Evolutionary conservation across 1,140 invertebrate genomes (phyloP), one percentile per base, ranked within the genome.

Genomic region (Gerris buenoi): DNA sequence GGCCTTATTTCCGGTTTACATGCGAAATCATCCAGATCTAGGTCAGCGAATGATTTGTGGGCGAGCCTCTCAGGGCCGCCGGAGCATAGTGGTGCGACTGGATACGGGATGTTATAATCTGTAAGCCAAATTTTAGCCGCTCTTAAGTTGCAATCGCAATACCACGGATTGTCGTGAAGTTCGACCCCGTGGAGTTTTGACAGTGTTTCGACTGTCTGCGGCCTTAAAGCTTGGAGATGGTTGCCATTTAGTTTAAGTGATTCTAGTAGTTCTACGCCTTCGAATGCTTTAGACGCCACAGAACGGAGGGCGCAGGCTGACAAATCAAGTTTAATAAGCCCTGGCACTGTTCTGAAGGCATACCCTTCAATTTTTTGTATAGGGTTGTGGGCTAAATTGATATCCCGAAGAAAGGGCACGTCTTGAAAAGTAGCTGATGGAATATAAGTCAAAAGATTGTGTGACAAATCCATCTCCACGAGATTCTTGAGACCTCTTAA

Each of bases 161-260:
- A 82, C 92, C 92, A 95, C 0, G 89, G 90, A 79, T 96, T 96
- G 66, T 91, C 89, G 70, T 95, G 90, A 56, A 95, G 77, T 74
- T 92, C 89, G 66, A 95, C 86, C 46, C 88, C 89, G 72, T 89
- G 86, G 2, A 95, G 80, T 25, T 86, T 85, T 65, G 81, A 84
- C 13, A 90, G 72, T 2, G 84, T 84, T 70, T 90, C 86, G 26
- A 91, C 85, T 0, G 88, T 89, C 25, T 82, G 83, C 0, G 85
- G 81, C 25, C 85, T 79, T 27, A 93, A 77, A 56, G 87, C 88
- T 25, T 83, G 82, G 25, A 95, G 77, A 68, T 83, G 82, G 75
- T 95, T 95, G 67, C 86, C 85, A 74, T 90, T 89, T 61, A 95
- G 73, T 69, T 90, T 91, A 14, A 95, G 79, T 63, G 84, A 84